Percentiles rank a stretch among this genome's conserved stretches.
phyloP scores from a whole-genome alignment of 2,888 invertebrate species.

The Tachina grossa region DNA sequence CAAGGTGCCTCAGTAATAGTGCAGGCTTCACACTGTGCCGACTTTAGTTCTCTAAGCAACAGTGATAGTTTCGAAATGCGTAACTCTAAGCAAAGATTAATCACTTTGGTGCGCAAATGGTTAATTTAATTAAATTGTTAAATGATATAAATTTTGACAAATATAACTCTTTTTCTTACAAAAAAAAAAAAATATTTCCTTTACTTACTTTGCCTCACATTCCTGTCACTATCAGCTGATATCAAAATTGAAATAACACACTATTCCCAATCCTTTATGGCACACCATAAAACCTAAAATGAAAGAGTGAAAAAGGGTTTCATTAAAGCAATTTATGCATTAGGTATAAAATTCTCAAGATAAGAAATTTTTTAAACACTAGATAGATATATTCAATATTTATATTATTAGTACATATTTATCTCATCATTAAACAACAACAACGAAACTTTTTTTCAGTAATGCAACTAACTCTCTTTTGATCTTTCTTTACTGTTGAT shows the following conservation, averaged over 20 bases:
- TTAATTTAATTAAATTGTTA: conserved; percentile 67
- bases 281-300: background rate
- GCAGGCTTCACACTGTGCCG: conserved; percentile 78
- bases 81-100: conserved; percentile 77
- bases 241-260: background rate
- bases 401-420: conserved; percentile 45
- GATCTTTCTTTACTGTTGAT: conserved; percentile 33
- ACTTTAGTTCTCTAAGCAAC: conserved; percentile 77
- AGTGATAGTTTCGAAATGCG: conserved; percentile 78
- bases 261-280: background rate
- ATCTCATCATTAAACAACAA: conserved; percentile 52
- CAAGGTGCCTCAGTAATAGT: conserved; percentile 78
- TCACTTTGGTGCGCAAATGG: conserved; percentile 78
- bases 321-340: background rate
- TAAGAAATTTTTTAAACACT: background rate
- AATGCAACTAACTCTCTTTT: conserved; percentile 45
- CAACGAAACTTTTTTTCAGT: background rate
- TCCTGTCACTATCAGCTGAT: background rate
- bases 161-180: background rate
- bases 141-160: background rate
- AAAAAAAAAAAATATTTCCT: background rate
- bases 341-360: background rate
- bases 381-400: background rate
- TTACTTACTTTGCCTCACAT: background rate
- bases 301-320: background rate